Percentiles rank a stretch among this genome's conserved stretches.
Evolutionary conservation across 2,888 invertebrate species (phyloP).

Genomic region (Thymelicus sylvestris): DNA sequence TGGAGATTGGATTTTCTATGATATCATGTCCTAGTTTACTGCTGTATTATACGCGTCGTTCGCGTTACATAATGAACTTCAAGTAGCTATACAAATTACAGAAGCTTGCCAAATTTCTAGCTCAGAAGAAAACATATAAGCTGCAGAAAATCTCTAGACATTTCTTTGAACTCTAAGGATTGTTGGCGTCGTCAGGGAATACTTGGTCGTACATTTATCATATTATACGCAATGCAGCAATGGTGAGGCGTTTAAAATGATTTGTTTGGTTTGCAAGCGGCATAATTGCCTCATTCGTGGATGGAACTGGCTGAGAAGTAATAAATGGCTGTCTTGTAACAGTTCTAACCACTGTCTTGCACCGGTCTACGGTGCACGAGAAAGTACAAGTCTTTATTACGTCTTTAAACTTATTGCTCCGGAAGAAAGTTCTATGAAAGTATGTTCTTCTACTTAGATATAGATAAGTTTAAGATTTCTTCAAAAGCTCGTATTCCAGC

Average conservation of each 20-base stretch:
- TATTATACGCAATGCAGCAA: constrained; percentile 69
- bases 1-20: constrained; percentile 49
- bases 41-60: constrained; percentile 6
- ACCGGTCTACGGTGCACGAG: background rate
- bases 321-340: constrained; percentile 52
- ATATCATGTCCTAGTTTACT: constrained; percentile 41
- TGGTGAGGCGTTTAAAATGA: constrained; percentile 69
- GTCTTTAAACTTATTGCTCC: background rate
- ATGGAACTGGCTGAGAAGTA: constrained; percentile 55
- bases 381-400: constrained; percentile 22
- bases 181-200: constrained; percentile 35
- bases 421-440: background rate
- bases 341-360: constrained; percentile 10
- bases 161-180: constrained; percentile 38
- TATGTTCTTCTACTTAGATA: too few relatives aligned
- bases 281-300: constrained; percentile 64
- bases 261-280: constrained; percentile 66
- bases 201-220: constrained; percentile 47
- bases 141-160: constrained; percentile 29
- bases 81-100: constrained; percentile 31
- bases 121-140: constrained; percentile 34
- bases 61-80: constrained; percentile 31
- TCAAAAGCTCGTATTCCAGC: too few relatives aligned
- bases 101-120: constrained; percentile 37
- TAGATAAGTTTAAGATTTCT: too few relatives aligned